These are phyloP conservation scores for Sebastes iracundus DNA, from an alignment of 2,797 vertebrate genomes.

Conservation along the genomic window DNA sequence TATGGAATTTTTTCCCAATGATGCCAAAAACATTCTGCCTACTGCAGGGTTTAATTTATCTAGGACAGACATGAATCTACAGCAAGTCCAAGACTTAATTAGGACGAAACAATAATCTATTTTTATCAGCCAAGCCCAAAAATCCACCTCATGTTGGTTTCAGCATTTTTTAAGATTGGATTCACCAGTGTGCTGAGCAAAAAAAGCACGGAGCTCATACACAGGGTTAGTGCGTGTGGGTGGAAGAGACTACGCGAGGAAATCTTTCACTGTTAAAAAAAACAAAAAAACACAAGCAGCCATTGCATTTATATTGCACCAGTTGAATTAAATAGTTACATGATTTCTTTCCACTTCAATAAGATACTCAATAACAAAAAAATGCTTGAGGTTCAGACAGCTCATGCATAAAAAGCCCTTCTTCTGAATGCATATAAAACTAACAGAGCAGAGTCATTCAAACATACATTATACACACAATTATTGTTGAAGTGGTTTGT, in stretches of 20 bases:
- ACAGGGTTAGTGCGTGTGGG: conserved; percentile 29
- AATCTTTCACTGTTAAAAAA: conserved; percentile 5
- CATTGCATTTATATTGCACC: conserved; percentile 24
- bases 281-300: not conserved
- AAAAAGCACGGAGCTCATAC: not conserved
- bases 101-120: not conserved
- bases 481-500: not conserved
- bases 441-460: not conserved
- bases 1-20: too few species aligned
- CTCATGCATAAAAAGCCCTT: not conserved
- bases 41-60: not conserved
- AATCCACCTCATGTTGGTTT: not conserved
- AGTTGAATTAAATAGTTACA: conserved; percentile 25
- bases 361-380: not conserved
- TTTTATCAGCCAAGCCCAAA: not conserved
- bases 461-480: not conserved
- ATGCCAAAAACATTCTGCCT: too few species aligned
- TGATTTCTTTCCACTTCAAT: not conserved
- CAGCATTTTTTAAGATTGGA: conserved; percentile 18
- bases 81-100: not conserved
- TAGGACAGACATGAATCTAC: not conserved
- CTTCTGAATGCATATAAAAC: not conserved
- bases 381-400: conserved; percentile 7
- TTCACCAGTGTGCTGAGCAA: not conserved
- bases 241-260: conserved; percentile 9